Evolutionary conservation across 92 coral and sea anemone genomes (phyloP).

Genomic region (Phenganax stokvisi): DNA sequence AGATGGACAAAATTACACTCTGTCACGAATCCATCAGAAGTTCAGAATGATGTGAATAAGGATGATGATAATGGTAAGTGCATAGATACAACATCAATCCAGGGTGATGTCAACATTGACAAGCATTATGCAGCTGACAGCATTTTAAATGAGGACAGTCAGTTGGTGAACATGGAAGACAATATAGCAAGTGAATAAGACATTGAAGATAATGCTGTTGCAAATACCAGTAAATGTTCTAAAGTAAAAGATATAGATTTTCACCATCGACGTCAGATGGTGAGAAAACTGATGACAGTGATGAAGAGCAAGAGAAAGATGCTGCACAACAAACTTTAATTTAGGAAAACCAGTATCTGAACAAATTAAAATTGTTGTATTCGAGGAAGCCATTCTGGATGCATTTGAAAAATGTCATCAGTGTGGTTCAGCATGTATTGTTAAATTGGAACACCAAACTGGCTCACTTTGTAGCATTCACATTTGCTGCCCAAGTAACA

Average conservation of each 20-base stretch:
- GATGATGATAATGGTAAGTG: conserved; percentile 25
- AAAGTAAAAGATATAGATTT: conserved; percentile 31
- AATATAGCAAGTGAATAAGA: not conserved
- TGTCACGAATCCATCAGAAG: not conserved
- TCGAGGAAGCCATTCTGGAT: conserved; percentile 40
- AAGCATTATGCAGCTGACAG: too few relatives aligned
- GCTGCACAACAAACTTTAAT: conserved; percentile 19
- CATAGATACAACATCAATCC: conserved; percentile 29
- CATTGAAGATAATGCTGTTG: conserved; percentile 16
- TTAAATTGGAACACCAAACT: conserved; percentile 35
- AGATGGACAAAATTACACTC: not conserved
- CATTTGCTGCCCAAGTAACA: conserved; percentile 32
- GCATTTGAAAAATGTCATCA: conserved; percentile 38
- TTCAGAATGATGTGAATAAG: conserved; percentile 6
- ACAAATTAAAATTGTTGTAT: conserved; percentile 43
- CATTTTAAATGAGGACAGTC: not conserved
- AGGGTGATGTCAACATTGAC: conserved; percentile 12
- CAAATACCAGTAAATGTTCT: conserved; percentile 2
- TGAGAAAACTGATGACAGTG: conserved; percentile 26
- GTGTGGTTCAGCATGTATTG: conserved; percentile 43
- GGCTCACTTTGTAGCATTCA: conserved; percentile 36
- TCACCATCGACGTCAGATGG: conserved; percentile 22
- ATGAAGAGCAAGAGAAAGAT: conserved; percentile 25
- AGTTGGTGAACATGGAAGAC: conserved; percentile 7
- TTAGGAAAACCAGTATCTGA: conserved; percentile 35